Conservation (phyloP, 1,140 invertebrate species). For the Nephila pilipes region DNA sequence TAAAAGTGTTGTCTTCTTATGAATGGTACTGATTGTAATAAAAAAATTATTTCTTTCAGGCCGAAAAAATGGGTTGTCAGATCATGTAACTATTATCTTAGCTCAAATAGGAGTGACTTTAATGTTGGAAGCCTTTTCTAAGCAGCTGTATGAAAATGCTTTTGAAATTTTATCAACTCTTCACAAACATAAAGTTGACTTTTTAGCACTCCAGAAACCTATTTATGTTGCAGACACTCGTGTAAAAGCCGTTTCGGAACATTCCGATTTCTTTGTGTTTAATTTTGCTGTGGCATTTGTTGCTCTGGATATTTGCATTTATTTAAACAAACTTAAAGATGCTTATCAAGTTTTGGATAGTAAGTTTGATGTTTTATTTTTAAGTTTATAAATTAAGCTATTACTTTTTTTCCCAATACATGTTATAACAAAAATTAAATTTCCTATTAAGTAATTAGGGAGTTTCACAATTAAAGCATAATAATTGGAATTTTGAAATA, state of each 20-base stretch:
- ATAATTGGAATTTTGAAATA: too few relatives aligned
- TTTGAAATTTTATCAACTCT: neutral
- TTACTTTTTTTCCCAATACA: too few relatives aligned
- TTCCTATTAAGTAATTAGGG: too few relatives aligned
- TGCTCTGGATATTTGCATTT: constrained; percentile 13
- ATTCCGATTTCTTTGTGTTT: neutral
- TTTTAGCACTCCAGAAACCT: neutral
- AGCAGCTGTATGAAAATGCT: neutral
- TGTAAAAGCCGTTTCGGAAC: neutral
- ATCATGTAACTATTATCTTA: neutral
- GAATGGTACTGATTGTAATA: too few relatives aligned
- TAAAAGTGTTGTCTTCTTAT: too few relatives aligned
- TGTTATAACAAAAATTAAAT: too few relatives aligned
- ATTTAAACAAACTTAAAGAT: neutral
- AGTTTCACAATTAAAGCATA: too few relatives aligned
- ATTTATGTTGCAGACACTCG: neutral
- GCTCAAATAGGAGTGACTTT: neutral
- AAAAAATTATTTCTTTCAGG: neutral
- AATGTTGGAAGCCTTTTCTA: neutral
- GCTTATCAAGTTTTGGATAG: neutral
- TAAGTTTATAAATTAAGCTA: neutral
- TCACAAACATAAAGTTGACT: neutral
- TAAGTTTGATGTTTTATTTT: neutral
- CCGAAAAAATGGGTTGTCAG: neutral
- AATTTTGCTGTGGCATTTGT: neutral